Evolutionary conservation across 1,140 invertebrate genomes (phyloP).

Genomic region (Listronotus oregonensis): DNA sequence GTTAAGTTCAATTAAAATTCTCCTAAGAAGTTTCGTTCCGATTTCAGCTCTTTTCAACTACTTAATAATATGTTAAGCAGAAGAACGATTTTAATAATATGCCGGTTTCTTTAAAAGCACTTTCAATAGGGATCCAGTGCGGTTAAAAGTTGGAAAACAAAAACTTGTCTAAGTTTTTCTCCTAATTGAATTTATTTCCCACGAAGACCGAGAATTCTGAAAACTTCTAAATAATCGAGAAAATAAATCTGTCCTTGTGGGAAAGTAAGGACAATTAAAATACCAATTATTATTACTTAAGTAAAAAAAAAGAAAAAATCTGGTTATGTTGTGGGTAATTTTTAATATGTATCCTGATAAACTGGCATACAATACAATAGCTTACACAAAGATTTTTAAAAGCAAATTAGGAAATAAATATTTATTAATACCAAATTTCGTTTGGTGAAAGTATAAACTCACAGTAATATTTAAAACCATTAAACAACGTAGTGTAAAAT

Average conservation of each 20-base stretch:
- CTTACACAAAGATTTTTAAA: too few relatives aligned
- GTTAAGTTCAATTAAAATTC: too few relatives aligned
- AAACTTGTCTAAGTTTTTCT: conserved; percentile 22
- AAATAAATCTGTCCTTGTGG: conserved; percentile 26
- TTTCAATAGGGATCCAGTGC: conserved; percentile 24
- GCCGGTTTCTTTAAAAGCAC: conserved; percentile 17
- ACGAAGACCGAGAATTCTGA: conserved; percentile 28
- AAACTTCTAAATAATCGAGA: conserved; percentile 33
- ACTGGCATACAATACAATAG: too few relatives aligned
- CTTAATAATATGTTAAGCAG: conserved; percentile 26
- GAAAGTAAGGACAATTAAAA: conserved; percentile 13
- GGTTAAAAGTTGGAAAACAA: conserved; percentile 34
- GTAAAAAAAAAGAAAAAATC: background rate
- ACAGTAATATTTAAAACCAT: too few relatives aligned
- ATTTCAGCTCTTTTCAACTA: conserved; percentile 1
- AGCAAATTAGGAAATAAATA: too few relatives aligned
- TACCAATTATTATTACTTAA: conserved; percentile 18
- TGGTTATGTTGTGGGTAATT: too few relatives aligned
- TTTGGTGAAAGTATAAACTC: too few relatives aligned
- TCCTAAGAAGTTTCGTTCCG: too few relatives aligned
- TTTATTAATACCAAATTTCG: too few relatives aligned
- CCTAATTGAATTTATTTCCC: conserved; percentile 34
- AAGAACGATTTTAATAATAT: conserved; percentile 28
- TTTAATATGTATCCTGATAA: too few relatives aligned
- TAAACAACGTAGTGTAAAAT: too few relatives aligned